phyloP scores from a whole-genome alignment of 1,140 invertebrate species.

The Lepidurus packardi region DNA sequence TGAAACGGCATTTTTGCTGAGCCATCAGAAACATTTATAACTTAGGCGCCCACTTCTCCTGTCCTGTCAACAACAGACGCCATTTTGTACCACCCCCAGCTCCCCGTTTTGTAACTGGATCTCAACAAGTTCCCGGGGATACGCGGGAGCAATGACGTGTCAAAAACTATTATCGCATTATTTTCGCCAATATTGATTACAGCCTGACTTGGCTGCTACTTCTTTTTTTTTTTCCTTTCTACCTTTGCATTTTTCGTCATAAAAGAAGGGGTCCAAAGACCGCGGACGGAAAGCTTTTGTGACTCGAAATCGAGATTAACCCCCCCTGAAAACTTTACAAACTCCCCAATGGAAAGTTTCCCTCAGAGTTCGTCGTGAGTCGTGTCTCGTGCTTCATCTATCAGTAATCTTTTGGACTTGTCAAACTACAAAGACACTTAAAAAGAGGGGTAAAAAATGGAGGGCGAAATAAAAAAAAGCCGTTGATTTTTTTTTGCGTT shows the following conservation, averaged over 20 bases:
- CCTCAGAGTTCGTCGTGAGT: too few relatives aligned
- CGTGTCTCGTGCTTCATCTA: too few relatives aligned
- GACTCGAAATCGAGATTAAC: too few relatives aligned
- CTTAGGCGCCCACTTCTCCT: too few relatives aligned
- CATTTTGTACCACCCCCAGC: not conserved
- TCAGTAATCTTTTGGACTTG: too few relatives aligned
- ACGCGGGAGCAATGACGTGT: not conserved
- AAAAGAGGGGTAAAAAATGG: too few relatives aligned
- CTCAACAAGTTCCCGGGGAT: not conserved
- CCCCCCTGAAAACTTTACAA: too few relatives aligned
- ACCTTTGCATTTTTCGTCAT: not conserved
- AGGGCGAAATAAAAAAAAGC: not conserved
- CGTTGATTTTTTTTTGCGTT: not conserved
- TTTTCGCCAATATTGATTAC: not conserved
- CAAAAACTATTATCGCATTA: constrained; percentile 1
- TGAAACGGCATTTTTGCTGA: constrained; percentile 14
- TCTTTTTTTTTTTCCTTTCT: not conserved
- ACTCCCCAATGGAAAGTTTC: too few relatives aligned
- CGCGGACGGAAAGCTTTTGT: too few relatives aligned
- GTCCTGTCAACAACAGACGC: too few relatives aligned
- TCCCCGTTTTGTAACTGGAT: not conserved
- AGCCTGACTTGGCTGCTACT: not conserved
- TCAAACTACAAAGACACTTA: too few relatives aligned
- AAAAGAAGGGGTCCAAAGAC: not conserved
- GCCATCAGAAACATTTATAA: not conserved